A percentile compares a stretch with the other conserved stretches of the same genome.
Conservation (phyloP, 2,888 invertebrate species). For the Agrenia bidenticulata region DNA sequence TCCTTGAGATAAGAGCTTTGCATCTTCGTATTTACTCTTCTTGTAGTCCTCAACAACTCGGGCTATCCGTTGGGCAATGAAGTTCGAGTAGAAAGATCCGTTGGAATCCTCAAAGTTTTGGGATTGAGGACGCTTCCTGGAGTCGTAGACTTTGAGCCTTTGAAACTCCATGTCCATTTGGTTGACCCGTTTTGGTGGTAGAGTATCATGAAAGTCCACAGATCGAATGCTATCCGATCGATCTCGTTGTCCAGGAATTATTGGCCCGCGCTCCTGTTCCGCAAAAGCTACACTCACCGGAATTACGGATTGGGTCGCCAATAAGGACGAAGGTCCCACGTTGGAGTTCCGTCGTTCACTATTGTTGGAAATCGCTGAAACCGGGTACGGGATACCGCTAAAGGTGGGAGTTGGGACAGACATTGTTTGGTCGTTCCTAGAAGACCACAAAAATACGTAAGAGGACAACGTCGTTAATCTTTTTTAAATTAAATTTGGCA, state of each 20-base stretch:
- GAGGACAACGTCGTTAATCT: constrained; percentile 5
- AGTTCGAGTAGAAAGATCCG: constrained; percentile 35
- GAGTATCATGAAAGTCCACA: constrained; percentile 22
- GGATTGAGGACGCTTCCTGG: constrained; percentile 34
- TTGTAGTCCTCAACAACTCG: constrained; percentile 38
- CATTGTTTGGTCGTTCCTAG: constrained; percentile 16
- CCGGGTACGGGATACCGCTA: constrained; percentile 29
- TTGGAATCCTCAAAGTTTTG: constrained; percentile 38
- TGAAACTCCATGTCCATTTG: constrained; percentile 44
- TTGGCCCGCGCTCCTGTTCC: not conserved
- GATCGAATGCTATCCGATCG: constrained; percentile 15
- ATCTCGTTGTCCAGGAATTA: not conserved
- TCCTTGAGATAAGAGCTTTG: constrained; percentile 13
- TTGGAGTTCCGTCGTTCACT: constrained; percentile 7
- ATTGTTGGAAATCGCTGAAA: not conserved
- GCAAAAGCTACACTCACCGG: not conserved
- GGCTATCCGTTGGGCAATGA: constrained; percentile 29
- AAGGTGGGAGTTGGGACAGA: constrained; percentile 20
- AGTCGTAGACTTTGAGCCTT: constrained; percentile 34
- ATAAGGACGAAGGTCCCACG: not conserved
- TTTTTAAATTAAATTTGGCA: not conserved
- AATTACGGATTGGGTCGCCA: not conserved
- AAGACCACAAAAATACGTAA: not conserved
- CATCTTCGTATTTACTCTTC: constrained; percentile 36
- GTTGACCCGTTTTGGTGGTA: constrained; percentile 30